Evolutionary conservation across 1,140 invertebrate species (phyloP), one percentile per base, ranked within the genome.

Genomic region (Plutomurus gul): DNA sequence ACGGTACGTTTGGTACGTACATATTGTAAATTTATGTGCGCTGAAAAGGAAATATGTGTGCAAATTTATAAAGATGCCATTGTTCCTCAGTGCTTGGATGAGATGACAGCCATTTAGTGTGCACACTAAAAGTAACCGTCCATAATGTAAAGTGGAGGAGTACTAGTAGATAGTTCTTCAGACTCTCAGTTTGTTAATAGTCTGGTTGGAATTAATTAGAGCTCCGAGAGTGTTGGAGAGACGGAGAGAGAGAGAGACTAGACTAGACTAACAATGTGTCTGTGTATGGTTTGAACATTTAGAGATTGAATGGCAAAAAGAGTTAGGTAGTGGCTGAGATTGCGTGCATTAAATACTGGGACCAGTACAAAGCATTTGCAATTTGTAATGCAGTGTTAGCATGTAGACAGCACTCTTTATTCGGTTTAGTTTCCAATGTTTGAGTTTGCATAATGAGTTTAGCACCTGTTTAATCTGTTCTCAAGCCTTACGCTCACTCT

Each of bases 261-360:
- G n/a, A n/a, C n/a, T n/a, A n/a, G n/a, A n/a, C n/a, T n/a, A n/a
- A n/a, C n/a, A n/a, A n/a, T n/a, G n/a, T n/a, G n/a, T n/a, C n/a
- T n/a, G n/a, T n/a, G n/a, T n/a, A n/a, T n/a, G n/a, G n/a, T n/a
- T n/a, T n/a, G n/a, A n/a, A n/a, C n/a, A n/a, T n/a, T n/a, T n/a
- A n/a, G n/a, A n/a, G n/a, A n/a, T n/a, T 65, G 56, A 65, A 30
- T 65, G 56, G 25, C 56, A 65, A 65, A 65, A 36, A 16, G 20
- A 51, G 47, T 51, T 51, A 22, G 18, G 4, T 22, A 22, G 6
- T 10, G 0, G 18, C 25, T 51, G 20, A n/a, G 47, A 22, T 49
- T 49, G n/a, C n/a, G n/a, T 65, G 13, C 56, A n/a, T n/a, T n/a
- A n/a, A n/a, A n/a, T n/a, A n/a, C n/a, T 36, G 4, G 13, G 16